Conservation (phyloP, 2,888 invertebrate genomes). For the Diaperis boleti region DNA sequence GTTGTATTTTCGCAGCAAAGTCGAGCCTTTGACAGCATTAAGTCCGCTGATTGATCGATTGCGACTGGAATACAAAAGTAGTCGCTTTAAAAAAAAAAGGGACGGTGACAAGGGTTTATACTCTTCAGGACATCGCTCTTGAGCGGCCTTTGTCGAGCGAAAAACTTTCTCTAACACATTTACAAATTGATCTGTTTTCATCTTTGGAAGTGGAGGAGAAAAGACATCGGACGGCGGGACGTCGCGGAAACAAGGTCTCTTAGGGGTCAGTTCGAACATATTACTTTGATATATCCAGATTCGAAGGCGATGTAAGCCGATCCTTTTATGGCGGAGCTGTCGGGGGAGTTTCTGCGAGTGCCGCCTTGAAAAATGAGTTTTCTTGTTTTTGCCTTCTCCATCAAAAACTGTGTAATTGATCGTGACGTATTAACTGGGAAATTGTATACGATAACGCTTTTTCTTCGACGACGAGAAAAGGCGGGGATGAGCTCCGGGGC, state of each 20-base stretch:
- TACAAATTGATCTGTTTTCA: conserved; percentile 49
- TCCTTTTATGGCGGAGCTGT: conserved; percentile 25
- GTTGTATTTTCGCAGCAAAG: conserved; percentile 44
- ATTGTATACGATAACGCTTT: background rate
- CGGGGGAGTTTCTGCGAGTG: conserved; percentile 6
- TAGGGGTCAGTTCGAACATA: conserved; percentile 36
- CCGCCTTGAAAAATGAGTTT: conserved; percentile 23
- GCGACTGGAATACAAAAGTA: conserved; percentile 54
- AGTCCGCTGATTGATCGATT: conserved; percentile 57
- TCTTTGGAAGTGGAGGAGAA: conserved; percentile 31
- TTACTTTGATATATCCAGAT: conserved; percentile 36
- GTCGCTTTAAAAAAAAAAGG: conserved; percentile 50
- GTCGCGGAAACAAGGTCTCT: conserved; percentile 36
- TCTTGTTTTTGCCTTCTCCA: conserved; percentile 6
- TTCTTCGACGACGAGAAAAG: no score
- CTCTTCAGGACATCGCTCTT: conserved; percentile 51
- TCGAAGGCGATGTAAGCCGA: conserved; percentile 23
- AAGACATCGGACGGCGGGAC: conserved; percentile 35
- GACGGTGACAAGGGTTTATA: conserved; percentile 51
- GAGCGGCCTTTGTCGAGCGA: conserved; percentile 44
- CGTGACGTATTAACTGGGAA: conserved; percentile 6
- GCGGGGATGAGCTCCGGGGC: no score
- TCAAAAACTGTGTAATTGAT: conserved; percentile 12
- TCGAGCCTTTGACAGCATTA: conserved; percentile 56
- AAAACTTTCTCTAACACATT: conserved; percentile 48